Base-by-base conservation (phyloP, 2,888 invertebrate species). In the Hedya salicella region DNA sequence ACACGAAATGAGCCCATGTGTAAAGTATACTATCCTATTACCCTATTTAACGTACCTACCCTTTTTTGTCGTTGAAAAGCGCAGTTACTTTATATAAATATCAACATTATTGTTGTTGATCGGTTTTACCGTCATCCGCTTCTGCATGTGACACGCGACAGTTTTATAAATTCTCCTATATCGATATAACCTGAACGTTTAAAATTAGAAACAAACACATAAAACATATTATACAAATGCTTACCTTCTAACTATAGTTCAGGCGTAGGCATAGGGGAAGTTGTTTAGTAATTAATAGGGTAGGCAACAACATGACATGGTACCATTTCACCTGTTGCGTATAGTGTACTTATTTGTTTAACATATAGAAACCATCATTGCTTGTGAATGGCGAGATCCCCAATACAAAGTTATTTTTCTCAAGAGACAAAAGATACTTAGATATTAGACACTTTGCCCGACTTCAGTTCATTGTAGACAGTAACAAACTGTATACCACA, bases 71-170 rank as follows among this genome's bases (percentile, higher is more conserved):
- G 5, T 4, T 25, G 25, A 25, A 25, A 25, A 25, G 25, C 25
- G 25, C 25, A 25, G 25, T 36, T 36, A 11, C 11, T 11, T 36
- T 11, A 36, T 11, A 36, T 36, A 36, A 36, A 36, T 36, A 36
- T 11, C 36, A 9, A 9, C 6, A 8, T 36, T 9, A 2, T 9
- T 36, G 9, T 36, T 36, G 36, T 13, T 36, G 1, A 9, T 36
- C 11, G 36, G 36, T 1, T 36, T 36, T 9, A 4, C 8, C 32
- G 50, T 42, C 42, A 48, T 17, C 42, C 44, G 19, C 13, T 30
- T 9, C 39, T 65, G 59, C 65, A 46, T 46, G 46, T 30, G 65
- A 65, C 59, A 52, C 19, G 42, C 44, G 53, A 40, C 39, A 60
- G 65, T 14, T 53, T 25, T 17, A 36, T 65, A 46, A 60, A 60